Evolutionary conservation across 2,113 vertebrate species (phyloP).

Genomic region (Eulacestoma nigropectus): DNA sequence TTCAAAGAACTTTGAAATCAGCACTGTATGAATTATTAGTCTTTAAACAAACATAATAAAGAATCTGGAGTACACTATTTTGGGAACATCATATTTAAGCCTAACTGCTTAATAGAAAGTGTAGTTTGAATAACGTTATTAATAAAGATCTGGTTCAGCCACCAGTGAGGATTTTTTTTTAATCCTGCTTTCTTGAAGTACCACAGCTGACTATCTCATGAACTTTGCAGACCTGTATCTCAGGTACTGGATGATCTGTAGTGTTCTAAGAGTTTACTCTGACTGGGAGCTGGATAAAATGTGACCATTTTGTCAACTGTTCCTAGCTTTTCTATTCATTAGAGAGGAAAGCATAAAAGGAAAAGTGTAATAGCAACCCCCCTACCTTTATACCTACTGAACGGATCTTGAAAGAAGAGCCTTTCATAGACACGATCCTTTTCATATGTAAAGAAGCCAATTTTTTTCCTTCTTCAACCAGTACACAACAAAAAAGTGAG

Average conservation of each 20-base stretch:
- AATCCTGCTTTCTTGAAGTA: neutral
- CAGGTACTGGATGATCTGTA: neutral
- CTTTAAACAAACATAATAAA: neutral
- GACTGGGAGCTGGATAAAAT: neutral
- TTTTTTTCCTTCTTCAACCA: neutral
- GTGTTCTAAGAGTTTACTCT: neutral
- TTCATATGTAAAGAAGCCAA: neutral
- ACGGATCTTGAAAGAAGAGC: neutral
- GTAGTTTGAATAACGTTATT: neutral
- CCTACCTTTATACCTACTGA: neutral
- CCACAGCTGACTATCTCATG: neutral
- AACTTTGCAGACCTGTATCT: neutral
- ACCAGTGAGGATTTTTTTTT: neutral
- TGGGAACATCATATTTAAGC: neutral
- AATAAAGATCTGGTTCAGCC: neutral
- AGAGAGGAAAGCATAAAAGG: neutral
- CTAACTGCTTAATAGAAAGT: neutral
- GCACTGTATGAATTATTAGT: neutral
- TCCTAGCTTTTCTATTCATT: neutral
- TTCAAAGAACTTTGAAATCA: constrained; percentile 5
- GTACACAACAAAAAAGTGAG: neutral
- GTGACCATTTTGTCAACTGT: neutral
- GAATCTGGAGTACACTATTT: neutral
- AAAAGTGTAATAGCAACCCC: neutral
- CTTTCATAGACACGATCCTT: neutral